Conservation (phyloP, 2,113 vertebrate genomes). For the Dermatemys mawii region DNA sequence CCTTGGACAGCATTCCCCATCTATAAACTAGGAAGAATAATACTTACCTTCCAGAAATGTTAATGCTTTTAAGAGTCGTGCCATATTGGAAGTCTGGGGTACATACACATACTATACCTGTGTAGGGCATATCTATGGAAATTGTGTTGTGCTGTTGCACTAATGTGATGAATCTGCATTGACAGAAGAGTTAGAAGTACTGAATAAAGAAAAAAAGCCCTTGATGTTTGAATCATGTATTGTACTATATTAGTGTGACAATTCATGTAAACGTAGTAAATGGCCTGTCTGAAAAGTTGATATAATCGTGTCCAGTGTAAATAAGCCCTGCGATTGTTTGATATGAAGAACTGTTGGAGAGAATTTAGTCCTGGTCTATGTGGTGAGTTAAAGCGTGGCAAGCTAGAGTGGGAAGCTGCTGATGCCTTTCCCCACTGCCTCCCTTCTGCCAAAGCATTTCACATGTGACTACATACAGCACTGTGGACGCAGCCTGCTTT, state of each 20-base stretch:
- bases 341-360: background rate
- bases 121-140: background rate
- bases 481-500: background rate
- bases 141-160: background rate
- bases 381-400: background rate
- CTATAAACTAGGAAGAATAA: background rate
- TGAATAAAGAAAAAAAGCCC: background rate
- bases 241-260: background rate
- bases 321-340: background rate
- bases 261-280: background rate
- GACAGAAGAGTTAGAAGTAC: background rate
- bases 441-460: background rate
- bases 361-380: background rate
- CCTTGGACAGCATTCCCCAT: background rate
- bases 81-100: background rate
- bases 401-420: background rate
- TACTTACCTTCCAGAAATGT: background rate
- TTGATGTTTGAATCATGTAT: background rate
- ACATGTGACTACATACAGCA: background rate
- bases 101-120: background rate
- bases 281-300: background rate
- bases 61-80: background rate
- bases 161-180: background rate
- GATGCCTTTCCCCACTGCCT: background rate
- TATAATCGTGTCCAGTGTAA: background rate